Evolutionary conservation across 2,113 vertebrate genomes (phyloP).

Genomic region (Ovibos moschatus): DNA sequence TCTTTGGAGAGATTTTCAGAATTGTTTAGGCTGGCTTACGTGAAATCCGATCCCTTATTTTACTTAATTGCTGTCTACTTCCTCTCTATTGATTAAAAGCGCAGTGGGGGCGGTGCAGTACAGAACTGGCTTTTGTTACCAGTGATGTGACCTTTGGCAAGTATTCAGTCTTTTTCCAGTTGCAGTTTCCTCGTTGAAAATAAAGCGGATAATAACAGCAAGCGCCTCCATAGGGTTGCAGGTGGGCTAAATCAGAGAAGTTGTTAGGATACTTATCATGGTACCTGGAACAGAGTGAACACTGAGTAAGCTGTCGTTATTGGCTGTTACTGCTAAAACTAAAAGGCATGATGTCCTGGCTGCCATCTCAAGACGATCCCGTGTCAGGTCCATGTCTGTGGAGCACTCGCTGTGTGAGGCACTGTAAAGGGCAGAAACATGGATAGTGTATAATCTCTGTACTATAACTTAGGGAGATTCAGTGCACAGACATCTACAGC

Average conservation of each 20-base stretch:
- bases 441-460: accelerated
- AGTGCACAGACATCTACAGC: accelerated
- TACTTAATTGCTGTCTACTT: not conserved
- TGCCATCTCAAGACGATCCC: not conserved
- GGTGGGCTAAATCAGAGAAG: not conserved
- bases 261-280: accelerated
- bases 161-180: not conserved
- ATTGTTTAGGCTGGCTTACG: not conserved
- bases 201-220: not conserved
- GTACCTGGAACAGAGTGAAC: not conserved
- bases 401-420: not conserved
- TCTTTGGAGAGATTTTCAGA: not conserved
- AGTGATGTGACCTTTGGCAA: not conserved
- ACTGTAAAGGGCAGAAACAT: not conserved
- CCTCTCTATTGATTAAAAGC: not conserved
- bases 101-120: accelerated
- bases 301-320: not conserved
- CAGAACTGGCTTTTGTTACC: not conserved
- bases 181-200: not conserved
- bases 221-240: not conserved
- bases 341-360: not conserved
- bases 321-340: not conserved
- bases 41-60: not conserved
- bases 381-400: not conserved
- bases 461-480: not conserved